Evolutionary conservation across 2,888 invertebrate species (phyloP), one percentile per base, ranked within the genome.

Genomic region (Sinopyrophorus schimmeli): DNA sequence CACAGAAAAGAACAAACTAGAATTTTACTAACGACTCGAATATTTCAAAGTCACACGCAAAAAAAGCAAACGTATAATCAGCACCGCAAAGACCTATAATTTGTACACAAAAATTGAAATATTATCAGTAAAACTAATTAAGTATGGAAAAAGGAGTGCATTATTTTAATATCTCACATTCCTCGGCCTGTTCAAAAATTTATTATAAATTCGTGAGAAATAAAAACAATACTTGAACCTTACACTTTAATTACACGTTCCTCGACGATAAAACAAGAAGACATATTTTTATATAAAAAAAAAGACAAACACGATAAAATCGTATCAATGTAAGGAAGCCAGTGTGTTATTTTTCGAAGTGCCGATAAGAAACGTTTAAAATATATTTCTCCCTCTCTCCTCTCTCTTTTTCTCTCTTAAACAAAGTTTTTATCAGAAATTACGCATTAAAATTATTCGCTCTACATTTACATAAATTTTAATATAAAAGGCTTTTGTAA

Each of bases 251-350:
- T n/a, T 6, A 26, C 21, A 7, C 21, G 7, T 6, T 20, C 5
- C 7, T 7, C 21, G 21, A 7, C 21, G 21, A 20, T 20, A 7
- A 6, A 16, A 16, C 3, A 9, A 24, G 30, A 30, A 30, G 39
- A 21, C 39, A 30, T 28, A n/a, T n/a, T 20, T 40, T 39, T 15
- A 27, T 3, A 40, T 40, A 21, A 32, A 41, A n/a, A n/a, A n/a
- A n/a, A 37, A 32, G 41, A 41, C 41, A 41, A 31, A 41, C 41
- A 41, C 9, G 41, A 41, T 41, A 41, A 41, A 11, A 12, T 20
- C 30, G 6, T 41, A 41, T 41, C 41, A 24, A 26, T 20, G 15
- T 26, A 16, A 41, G 41, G 41, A 41, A 32, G 32, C 41, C 23
- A 41, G 41, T 41, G n/a, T n/a, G 41, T 41, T 41, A 32, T 41